Evolutionary conservation across 2,888 invertebrate species (phyloP), one percentile per base, ranked within the genome.

Genomic region (Seladonia tumulorum): DNA sequence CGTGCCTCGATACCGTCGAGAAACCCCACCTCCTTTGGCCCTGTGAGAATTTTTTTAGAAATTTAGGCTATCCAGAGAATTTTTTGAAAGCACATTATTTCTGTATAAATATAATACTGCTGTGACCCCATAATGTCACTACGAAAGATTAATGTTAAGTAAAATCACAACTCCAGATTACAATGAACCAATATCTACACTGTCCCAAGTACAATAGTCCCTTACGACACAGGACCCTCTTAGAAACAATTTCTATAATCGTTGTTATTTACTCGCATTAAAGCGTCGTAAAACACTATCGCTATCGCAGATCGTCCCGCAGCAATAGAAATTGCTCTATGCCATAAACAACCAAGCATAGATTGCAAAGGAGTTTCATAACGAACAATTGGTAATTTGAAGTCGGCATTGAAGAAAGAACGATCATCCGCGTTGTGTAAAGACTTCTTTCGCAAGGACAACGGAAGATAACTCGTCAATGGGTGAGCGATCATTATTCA

Each of bases 371-470:
- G n/a, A n/a, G 72, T 73, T 73, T 35, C 49, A 49, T 73, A 73
- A 49, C 18, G 49, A 35, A 25, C 72, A 73, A 73, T 73, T 73
- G 45, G 12, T 22, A 29, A 49, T 49, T 49, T 22, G 35, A 35
- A 73, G 49, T 10, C 35, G 35, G 72, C 72, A 73, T 35, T 49
- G 72, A 49, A 49, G 49, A 29, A 10, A 49, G 35, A 49, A 49
- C 1, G 18, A 35, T 18, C 29, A 35, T 53, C 53, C 53, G 53
- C 53, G 22, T 29, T 10, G 66, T 42, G 72, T 29, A 42, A 72
- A 42, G 60, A 25, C 29, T 57, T 22, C 49, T 63, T 60, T 57
- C 25, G 60, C 72, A 72, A 72, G 72, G 72, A 72, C 72, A 29
- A 60, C 60, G 60, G 42, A 60, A 60, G 39, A 75, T 68, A 68